phyloP scores from a whole-genome alignment of 2,888 invertebrate species.

The Cyclophora albipunctata region DNA sequence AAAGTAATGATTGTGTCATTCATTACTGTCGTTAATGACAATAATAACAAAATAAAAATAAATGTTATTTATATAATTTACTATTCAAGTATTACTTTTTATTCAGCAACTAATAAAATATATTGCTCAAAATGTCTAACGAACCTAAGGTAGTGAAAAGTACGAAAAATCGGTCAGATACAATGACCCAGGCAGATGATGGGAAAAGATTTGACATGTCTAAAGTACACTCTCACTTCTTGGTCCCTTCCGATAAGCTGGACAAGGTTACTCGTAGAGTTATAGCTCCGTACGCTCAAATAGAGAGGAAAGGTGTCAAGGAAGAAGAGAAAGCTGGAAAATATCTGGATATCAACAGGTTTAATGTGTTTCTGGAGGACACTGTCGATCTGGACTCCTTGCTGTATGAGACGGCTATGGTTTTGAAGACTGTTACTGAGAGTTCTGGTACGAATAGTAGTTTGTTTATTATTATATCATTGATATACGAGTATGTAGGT shows the following conservation, averaged over 20 bases:
- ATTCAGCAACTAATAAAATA: no score
- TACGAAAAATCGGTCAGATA: conserved; percentile 37
- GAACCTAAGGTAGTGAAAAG: conserved; percentile 39
- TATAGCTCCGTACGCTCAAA: conserved; percentile 75
- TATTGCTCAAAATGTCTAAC: conserved; percentile 29
- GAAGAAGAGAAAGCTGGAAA: conserved; percentile 44
- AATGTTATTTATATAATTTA: no score
- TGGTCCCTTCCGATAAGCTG: conserved; percentile 58
- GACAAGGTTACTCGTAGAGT: conserved; percentile 75
- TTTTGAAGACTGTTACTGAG: conserved; percentile 71
- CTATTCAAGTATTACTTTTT: no score
- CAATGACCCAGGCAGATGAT: conserved; percentile 24
- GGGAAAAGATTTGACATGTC: conserved; percentile 16
- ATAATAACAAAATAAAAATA: no score
- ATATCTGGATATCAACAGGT: conserved; percentile 60
- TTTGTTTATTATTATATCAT: no score
- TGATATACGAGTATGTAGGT: no score
- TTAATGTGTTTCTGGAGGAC: conserved; percentile 71
- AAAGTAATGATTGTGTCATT: no score
- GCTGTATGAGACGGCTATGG: conserved; percentile 74
- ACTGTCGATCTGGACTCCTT: conserved; percentile 72
- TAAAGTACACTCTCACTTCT: conserved; percentile 55
- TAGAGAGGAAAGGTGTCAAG: conserved; percentile 55
- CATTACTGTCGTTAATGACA: no score
- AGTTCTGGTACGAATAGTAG: conserved; percentile 57